Conservation (phyloP, 2,888 invertebrate species). For the Azorinus chamasolen region DNA sequence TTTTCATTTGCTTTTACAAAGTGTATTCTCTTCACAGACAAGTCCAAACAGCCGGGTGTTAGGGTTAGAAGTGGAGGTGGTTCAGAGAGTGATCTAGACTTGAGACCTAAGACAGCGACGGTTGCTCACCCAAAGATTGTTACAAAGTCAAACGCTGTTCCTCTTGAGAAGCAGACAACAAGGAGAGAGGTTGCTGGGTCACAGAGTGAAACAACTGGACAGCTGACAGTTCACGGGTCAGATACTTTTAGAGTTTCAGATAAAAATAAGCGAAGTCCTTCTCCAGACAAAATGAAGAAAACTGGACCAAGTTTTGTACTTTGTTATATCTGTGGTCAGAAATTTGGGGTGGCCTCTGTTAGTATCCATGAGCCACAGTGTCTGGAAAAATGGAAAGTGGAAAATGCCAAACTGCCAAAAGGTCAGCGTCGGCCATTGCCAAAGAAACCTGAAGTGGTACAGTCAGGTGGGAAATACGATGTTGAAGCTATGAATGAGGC, state of each 20-base stretch:
- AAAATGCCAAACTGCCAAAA: constrained; percentile 89
- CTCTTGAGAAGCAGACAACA: constrained; percentile 68
- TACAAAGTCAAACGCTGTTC: constrained; percentile 78
- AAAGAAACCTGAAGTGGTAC: constrained; percentile 87
- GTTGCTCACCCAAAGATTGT: constrained; percentile 76
- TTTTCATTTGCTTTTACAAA: background rate
- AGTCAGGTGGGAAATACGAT: constrained; percentile 73
- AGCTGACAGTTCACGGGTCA: constrained; percentile 12
- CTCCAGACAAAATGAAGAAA: constrained; percentile 42
- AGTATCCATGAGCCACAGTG: constrained; percentile 91
- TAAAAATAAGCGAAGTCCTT: background rate
- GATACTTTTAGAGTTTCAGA: background rate
- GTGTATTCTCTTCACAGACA: constrained; percentile 2
- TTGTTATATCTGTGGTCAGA: constrained; percentile 90
- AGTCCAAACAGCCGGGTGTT: background rate
- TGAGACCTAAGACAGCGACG: constrained; percentile 78
- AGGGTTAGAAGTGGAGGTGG: background rate
- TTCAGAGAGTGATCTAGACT: constrained; percentile 41
- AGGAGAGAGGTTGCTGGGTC: constrained; percentile 29
- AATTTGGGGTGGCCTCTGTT: constrained; percentile 90
- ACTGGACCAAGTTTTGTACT: constrained; percentile 85
- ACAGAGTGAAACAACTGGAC: constrained; percentile 6
- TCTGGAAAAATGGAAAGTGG: constrained; percentile 89
- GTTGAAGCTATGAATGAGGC: constrained; percentile 88
- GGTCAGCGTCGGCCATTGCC: constrained; percentile 88